Conservation (phyloP, 1,140 invertebrate species). For the Diorhabda sublineata region DNA sequence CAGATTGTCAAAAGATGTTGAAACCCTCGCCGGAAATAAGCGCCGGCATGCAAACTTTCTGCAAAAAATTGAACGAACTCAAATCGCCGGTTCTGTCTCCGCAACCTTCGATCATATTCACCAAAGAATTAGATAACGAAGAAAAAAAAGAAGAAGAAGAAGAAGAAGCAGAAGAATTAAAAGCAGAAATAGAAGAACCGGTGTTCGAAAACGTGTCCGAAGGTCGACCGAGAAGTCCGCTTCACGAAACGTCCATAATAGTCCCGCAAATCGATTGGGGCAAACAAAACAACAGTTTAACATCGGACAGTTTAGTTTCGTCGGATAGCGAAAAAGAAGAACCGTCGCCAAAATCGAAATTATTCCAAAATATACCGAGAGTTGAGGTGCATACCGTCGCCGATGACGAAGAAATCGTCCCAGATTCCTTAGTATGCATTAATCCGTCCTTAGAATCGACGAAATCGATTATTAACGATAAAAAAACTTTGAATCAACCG, state of each 20-base stretch:
- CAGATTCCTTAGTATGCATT: constrained; percentile 25
- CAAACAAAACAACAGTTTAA: constrained; percentile 45
- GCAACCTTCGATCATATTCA: constrained; percentile 20
- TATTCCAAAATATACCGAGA: constrained; percentile 30
- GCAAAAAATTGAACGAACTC: constrained; percentile 39
- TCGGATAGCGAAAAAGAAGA: constrained; percentile 44
- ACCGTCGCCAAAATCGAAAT: constrained; percentile 20
- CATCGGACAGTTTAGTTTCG: constrained; percentile 61
- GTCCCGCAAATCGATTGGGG: constrained; percentile 63
- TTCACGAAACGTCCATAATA: constrained; percentile 59
- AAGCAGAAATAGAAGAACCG: constrained; percentile 33
- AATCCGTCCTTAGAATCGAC: constrained; percentile 16
- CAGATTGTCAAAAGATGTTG: constrained; percentile 81
- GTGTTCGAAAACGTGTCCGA: constrained; percentile 35
- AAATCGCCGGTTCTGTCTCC: constrained; percentile 42
- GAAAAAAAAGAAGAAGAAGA: constrained; percentile 23
- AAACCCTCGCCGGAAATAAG: constrained; percentile 74
- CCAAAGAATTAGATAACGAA: constrained; percentile 23
- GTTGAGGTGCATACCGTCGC: constrained; percentile 28
- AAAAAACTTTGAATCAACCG: constrained; percentile 45
- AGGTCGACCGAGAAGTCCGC: constrained; percentile 57
- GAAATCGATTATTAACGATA: constrained; percentile 41
- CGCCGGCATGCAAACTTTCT: constrained; percentile 69
- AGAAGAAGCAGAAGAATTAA: constrained; percentile 19
- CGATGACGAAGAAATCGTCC: constrained; percentile 17